Evolutionary conservation across 2,113 vertebrate species (phyloP).

Genomic region (Ceratotherium simum): DNA sequence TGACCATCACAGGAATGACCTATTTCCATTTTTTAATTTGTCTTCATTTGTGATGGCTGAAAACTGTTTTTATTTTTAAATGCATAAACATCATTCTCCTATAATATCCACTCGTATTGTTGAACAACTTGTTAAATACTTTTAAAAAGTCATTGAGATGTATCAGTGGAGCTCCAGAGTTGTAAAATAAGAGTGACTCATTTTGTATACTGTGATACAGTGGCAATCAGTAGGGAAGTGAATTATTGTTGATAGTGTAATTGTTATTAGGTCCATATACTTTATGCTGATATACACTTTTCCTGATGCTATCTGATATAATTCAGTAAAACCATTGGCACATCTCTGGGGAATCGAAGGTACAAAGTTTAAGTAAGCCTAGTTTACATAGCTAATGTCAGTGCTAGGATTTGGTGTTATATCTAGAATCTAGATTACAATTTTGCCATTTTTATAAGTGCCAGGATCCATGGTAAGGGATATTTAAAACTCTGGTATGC

Average conservation of each 20-base stretch:
- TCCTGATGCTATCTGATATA: background rate
- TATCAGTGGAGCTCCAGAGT: background rate
- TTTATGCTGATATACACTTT: background rate
- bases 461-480: background rate
- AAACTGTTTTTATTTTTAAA: conserved; percentile 2
- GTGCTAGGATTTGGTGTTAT: background rate
- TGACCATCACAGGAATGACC: background rate
- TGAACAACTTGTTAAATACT: background rate
- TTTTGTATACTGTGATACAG: background rate
- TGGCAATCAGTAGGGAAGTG: background rate
- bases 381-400: background rate
- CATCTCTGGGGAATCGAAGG: background rate
- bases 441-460: background rate
- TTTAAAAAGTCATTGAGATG: background rate
- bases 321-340: background rate
- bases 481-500: background rate
- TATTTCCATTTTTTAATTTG: conserved; percentile 18
- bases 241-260: background rate
- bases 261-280: background rate
- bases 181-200: background rate
- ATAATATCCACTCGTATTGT: background rate
- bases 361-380: background rate
- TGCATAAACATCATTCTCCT: background rate
- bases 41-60: background rate
- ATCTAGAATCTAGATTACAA: background rate